These are phyloP conservation scores for Bucorvus abyssinicus DNA, from an alignment of 2,797 vertebrate genomes.

Conservation along the genomic window DNA sequence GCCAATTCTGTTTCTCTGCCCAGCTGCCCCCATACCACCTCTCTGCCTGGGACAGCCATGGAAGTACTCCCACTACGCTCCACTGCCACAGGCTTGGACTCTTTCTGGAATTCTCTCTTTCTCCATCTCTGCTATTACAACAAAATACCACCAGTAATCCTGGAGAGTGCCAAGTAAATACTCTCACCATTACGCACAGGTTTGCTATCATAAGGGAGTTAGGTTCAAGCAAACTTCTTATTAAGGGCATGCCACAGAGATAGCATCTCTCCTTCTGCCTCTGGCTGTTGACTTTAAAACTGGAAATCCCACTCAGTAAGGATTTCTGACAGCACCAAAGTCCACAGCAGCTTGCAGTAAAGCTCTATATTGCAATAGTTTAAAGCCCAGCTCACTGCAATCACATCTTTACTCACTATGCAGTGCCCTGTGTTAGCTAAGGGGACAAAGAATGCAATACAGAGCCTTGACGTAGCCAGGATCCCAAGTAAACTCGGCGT, in stretches of 20 bases:
- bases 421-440: not conserved
- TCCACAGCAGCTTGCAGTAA: not conserved
- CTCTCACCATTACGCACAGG: not conserved
- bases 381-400: not conserved
- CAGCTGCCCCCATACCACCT: not conserved
- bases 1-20: not conserved
- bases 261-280: conserved; percentile 2
- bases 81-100: not conserved
- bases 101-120: not conserved
- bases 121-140: not conserved
- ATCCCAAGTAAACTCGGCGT: not conserved
- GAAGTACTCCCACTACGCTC: fast-evolving
- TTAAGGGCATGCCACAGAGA: not conserved
- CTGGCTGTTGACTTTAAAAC: conserved; percentile 2
- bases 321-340: not conserved
- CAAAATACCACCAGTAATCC: not conserved
- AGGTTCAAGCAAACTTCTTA: not conserved
- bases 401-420: not conserved
- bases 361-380: not conserved
- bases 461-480: not conserved
- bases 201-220: not conserved
- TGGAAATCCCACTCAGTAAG: not conserved
- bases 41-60: not conserved
- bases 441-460: not conserved
- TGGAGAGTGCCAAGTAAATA: not conserved